phyloP scores from a whole-genome alignment of 2,113 vertebrate species.

The Neodontobutis hainanensis region DNA sequence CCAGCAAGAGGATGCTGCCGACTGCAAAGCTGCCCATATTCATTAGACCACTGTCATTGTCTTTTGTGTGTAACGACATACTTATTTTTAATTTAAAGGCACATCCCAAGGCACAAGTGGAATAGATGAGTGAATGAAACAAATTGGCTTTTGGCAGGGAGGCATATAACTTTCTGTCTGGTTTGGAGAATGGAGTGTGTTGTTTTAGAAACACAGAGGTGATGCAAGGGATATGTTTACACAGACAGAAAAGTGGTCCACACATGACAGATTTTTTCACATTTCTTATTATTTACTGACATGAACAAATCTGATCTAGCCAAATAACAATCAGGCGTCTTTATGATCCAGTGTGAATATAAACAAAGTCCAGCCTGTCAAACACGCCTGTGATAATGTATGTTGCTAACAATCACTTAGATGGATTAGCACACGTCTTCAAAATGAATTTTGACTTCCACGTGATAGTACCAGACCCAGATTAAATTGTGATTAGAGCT shows the following conservation, averaged over 20 bases:
- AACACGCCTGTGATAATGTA: no score
- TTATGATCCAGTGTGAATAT: no score
- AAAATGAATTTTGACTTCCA: constrained; percentile 14
- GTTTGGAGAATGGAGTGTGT: no score
- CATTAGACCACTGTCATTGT: constrained; percentile 52
- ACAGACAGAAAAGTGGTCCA: no score
- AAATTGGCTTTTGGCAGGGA: constrained; percentile 3
- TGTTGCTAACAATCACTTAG: no score
- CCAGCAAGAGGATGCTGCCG: constrained; percentile 49
- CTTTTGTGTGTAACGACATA: constrained; percentile 47
- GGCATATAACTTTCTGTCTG: constrained; percentile 19
- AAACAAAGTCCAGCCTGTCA: no score
- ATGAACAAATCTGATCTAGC: background rate
- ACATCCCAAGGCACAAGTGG: constrained; percentile 42
- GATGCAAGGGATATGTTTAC: no score
- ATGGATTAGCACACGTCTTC: background rate
- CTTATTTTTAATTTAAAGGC: constrained; percentile 66
- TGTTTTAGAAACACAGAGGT: no score
- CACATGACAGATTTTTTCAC: background rate
- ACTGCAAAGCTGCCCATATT: constrained; percentile 45
- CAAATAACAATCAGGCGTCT: background rate
- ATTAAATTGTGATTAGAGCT: constrained; percentile 70
- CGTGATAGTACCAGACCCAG: constrained; percentile 36
- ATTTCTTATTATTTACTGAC: background rate
- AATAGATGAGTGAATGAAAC: constrained; percentile 10